Conservation (phyloP, 1,140 invertebrate genomes). For the Hyles vespertilio region DNA sequence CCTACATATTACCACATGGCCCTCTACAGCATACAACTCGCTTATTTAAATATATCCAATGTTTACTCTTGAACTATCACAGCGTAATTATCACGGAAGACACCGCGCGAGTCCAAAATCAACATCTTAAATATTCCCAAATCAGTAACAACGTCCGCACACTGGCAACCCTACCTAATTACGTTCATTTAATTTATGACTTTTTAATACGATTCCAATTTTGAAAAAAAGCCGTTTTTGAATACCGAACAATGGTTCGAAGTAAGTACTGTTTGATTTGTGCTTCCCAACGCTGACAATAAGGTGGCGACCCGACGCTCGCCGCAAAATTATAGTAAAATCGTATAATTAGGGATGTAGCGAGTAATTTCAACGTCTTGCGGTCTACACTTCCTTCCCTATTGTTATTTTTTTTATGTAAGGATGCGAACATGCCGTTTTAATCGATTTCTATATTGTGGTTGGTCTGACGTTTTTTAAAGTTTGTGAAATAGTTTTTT, state of each 20-base stretch:
- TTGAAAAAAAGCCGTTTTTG: slow-evolving; percentile 32
- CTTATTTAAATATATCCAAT: too few species aligned
- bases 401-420: slow-evolving; percentile 47
- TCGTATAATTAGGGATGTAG: slow-evolving; percentile 65
- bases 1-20: too few species aligned
- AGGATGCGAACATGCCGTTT: slow-evolving; percentile 14
- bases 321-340: slow-evolving; percentile 66
- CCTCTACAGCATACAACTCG: too few species aligned
- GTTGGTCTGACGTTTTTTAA: slow-evolving; percentile 42
- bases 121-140: too few species aligned
- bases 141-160: too few species aligned
- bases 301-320: slow-evolving; percentile 44
- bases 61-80: too few species aligned
- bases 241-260: slow-evolving; percentile 33
- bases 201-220: slow-evolving; percentile 4
- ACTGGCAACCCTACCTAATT: too few species aligned
- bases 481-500: slow-evolving; percentile 42
- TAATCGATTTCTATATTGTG: slow-evolving; percentile 70
- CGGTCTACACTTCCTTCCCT: slow-evolving; percentile 59
- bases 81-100: too few species aligned
- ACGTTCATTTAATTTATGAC: slow-evolving; percentile 6
- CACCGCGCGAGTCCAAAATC: too few species aligned
- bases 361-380: slow-evolving; percentile 58
- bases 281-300: slow-evolving; percentile 40
- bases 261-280: slow-evolving; percentile 58